Conservation (phyloP, 2,113 vertebrate species). For the Merops nubicus region DNA sequence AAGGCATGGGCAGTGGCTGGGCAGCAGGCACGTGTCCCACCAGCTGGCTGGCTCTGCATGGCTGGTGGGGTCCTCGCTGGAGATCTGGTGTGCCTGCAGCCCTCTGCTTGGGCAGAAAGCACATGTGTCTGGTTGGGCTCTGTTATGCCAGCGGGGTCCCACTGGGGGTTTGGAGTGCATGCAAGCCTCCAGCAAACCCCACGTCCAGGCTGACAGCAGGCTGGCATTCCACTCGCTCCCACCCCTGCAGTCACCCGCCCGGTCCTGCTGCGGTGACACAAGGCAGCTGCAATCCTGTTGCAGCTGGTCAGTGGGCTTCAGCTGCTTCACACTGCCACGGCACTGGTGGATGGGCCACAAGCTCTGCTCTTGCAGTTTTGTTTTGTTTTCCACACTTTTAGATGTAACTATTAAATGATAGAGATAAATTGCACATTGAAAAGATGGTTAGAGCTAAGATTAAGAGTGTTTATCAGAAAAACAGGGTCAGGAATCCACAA, state of each 20-base stretch:
- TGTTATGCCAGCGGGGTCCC: neutral
- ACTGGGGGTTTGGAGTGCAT: fast-evolving
- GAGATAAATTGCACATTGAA: neutral
- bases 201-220: neutral
- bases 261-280: neutral
- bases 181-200: neutral
- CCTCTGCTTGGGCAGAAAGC: neutral
- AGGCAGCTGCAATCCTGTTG: neutral
- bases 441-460: neutral
- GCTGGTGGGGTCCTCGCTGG: fast-evolving
- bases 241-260: neutral
- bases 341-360: fast-evolving
- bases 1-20: neutral
- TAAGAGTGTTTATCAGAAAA: neutral
- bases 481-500: neutral
- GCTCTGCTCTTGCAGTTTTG: neutral
- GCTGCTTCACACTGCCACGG: neutral
- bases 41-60: neutral
- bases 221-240: fast-evolving
- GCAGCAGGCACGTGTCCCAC: neutral
- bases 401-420: neutral
- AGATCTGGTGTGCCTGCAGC: neutral
- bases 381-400: neutral
- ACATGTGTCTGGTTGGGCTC: neutral
- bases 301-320: neutral